phyloP scores from a whole-genome alignment of 2,113 vertebrate species.

The Apus apus region DNA sequence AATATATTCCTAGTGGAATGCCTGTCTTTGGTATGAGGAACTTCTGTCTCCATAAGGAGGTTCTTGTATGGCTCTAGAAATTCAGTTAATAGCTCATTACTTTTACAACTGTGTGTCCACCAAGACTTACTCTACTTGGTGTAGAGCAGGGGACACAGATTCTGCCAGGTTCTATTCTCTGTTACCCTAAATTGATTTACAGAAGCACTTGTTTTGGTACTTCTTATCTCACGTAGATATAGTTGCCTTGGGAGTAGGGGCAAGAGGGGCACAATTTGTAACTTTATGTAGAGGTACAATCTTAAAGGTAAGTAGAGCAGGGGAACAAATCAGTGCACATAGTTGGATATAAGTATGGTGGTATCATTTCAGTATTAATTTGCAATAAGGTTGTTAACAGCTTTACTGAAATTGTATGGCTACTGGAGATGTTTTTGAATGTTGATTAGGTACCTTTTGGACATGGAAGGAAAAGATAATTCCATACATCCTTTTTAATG shows the following conservation, averaged over 20 bases:
- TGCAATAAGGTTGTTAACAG: not conserved
- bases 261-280: not conserved
- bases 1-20: not conserved
- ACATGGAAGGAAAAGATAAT: not conserved
- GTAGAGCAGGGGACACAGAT: not conserved
- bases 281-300: not conserved
- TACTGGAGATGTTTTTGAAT: not conserved
- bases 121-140: not conserved
- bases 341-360: not conserved
- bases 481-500: fast-evolving
- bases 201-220: not conserved
- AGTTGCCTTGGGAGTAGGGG: not conserved
- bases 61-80: not conserved
- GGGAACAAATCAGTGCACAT: not conserved
- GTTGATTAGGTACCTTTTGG: not conserved
- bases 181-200: not conserved
- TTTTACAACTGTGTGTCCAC: not conserved
- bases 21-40: not conserved
- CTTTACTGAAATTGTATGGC: not conserved
- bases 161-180: not conserved
- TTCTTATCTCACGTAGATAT: not conserved
- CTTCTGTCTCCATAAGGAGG: not conserved
- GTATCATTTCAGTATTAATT: not conserved
- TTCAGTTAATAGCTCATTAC: not conserved
- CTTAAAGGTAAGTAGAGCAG: not conserved